A percentile compares a stretch with the other conserved stretches of the same genome.
Conservation (phyloP, 2,113 vertebrate species). For the Aspiorhynchus laticeps region DNA sequence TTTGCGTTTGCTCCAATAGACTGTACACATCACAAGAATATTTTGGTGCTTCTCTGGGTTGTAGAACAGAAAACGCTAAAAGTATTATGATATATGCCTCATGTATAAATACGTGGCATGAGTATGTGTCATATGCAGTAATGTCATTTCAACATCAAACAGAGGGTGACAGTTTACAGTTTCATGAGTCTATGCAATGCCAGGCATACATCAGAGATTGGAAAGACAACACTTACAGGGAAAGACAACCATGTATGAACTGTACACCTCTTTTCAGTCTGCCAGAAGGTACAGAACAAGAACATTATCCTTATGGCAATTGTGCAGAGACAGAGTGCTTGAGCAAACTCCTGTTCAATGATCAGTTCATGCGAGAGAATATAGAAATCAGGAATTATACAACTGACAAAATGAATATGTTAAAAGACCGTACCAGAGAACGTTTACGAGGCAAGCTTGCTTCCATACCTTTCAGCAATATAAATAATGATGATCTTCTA, state of each 20-base stretch:
- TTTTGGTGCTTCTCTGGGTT: constrained; percentile 46
- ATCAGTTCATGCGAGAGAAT: background rate
- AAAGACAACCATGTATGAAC: constrained; percentile 11
- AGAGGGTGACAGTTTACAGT: constrained; percentile 28
- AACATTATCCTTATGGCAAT: constrained; percentile 27
- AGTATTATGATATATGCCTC: constrained; percentile 39
- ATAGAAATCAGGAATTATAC: background rate
- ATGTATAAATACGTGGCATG: constrained; percentile 46
- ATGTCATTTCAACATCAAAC: constrained; percentile 1
- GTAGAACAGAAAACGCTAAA: constrained; percentile 15
- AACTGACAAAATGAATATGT: background rate
- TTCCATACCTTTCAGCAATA: too few relatives aligned
- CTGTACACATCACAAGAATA: background rate
- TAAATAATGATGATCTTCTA: too few relatives aligned
- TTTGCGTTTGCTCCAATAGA: constrained; percentile 36
- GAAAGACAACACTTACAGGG: background rate
- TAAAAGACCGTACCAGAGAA: background rate
- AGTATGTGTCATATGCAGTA: constrained; percentile 40
- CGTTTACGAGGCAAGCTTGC: too few relatives aligned
- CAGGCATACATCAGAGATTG: constrained; percentile 34
- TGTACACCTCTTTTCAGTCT: constrained; percentile 39
- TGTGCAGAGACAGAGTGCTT: constrained; percentile 52
- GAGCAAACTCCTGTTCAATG: constrained; percentile 27
- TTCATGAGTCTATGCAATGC: constrained; percentile 35
- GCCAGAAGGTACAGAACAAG: background rate